A percentile compares a stretch with the other conserved stretches of the same genome.
Conservation (phyloP, 2,797 vertebrate species). For the Sebastes miniatus region DNA sequence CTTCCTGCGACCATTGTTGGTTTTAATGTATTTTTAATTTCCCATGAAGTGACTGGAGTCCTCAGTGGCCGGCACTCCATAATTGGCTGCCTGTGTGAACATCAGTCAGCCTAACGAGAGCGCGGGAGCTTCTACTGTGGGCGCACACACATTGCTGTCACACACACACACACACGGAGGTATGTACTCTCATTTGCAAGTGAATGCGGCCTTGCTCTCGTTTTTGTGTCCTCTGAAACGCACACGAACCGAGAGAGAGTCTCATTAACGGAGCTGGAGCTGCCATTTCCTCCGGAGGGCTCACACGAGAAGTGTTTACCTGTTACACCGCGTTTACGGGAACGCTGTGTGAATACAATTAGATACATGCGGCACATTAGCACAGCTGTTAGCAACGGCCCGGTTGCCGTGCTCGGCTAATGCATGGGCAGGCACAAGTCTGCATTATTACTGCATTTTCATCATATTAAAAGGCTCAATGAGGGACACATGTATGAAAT, state of each 20-base stretch:
- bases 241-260: constrained; percentile 13
- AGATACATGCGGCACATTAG: constrained; percentile 22
- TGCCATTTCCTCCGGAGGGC: constrained; percentile 49
- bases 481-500: neutral
- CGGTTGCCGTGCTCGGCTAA: neutral
- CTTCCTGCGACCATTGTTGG: constrained; percentile 68
- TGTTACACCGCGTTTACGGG: constrained; percentile 20
- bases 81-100: constrained; percentile 81
- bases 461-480: neutral
- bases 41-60: constrained; percentile 75
- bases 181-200: constrained; percentile 20
- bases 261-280: constrained; percentile 66
- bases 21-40: constrained; percentile 82
- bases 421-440: neutral
- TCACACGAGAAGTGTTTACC: constrained; percentile 57
- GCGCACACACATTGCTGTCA: constrained; percentile 1
- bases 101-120: constrained; percentile 82
- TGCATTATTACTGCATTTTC: neutral
- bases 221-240: constrained; percentile 6
- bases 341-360: constrained; percentile 43
- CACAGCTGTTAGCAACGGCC: constrained; percentile 14
- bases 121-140: constrained; percentile 43
- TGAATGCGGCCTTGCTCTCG: constrained; percentile 17
- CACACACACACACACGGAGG: constrained; percentile 39
- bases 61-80: constrained; percentile 68